Percentiles rank a stretch among this genome's conserved stretches.
These are phyloP conservation scores for Alexandromys fortis DNA, from an alignment of 2,113 vertebrate genomes.

Conservation along the genomic window DNA sequence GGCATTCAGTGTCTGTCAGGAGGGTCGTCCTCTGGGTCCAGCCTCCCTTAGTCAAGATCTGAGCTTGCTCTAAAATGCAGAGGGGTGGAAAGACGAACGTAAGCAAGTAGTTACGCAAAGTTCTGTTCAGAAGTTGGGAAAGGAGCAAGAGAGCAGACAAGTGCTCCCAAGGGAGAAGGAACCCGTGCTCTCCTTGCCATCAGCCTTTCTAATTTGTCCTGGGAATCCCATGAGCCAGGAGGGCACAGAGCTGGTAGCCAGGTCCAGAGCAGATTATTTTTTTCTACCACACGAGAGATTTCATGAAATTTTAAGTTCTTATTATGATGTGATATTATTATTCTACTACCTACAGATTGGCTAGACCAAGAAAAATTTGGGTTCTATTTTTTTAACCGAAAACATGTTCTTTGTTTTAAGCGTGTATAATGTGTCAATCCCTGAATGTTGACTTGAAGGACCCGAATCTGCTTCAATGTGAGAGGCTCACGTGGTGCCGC, in stretches of 20 bases:
- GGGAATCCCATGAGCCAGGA: not conserved
- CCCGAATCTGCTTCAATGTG: not conserved
- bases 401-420: not conserved
- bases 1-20: not conserved
- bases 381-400: not conserved
- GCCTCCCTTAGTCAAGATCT: not conserved
- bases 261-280: not conserved
- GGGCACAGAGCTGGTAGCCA: not conserved
- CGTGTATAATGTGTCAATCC: not conserved
- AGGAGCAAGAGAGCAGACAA: not conserved
- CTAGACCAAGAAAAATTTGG: not conserved
- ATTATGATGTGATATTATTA: not conserved
- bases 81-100: not conserved
- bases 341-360: not conserved
- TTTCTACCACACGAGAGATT: not conserved
- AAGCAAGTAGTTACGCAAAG: not conserved
- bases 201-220: not conserved
- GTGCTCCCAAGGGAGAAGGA: not conserved
- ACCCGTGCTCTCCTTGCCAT: accelerated
- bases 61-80: conserved; percentile 15
- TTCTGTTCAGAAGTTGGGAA: not conserved
- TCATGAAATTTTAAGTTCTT: not conserved
- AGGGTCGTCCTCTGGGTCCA: not conserved
- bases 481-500: not conserved
- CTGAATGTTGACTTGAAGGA: not conserved